Evolutionary conservation across 2,113 vertebrate species (phyloP).

Genomic region (Tylochromis polylepis): DNA sequence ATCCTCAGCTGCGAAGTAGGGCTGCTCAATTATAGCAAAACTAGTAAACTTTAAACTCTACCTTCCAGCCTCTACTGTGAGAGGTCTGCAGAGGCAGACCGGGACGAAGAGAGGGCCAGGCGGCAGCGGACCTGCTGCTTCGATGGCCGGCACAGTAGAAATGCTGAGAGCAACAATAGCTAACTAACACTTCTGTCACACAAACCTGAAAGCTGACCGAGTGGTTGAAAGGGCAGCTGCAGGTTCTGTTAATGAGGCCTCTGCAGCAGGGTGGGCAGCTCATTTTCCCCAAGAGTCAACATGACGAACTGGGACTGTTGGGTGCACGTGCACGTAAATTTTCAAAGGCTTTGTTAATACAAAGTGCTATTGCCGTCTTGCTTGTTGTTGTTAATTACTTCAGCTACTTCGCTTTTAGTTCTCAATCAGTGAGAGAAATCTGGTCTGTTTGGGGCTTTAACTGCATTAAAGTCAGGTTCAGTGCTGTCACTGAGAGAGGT

Average conservation of each 20-base stretch:
- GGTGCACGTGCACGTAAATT: neutral
- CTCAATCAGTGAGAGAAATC: neutral
- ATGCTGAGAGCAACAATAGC: neutral
- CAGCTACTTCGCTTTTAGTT: neutral
- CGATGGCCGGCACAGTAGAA: neutral
- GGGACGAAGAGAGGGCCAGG: rapidly evolving
- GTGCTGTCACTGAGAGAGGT: rapidly evolving
- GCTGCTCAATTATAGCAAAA: neutral
- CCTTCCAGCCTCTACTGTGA: rapidly evolving
- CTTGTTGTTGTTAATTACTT: neutral
- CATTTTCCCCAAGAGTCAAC: neutral
- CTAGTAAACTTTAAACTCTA: neutral
- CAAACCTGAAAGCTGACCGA: neutral
- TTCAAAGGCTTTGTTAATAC: neutral
- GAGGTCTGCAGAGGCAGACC: too few relatives aligned
- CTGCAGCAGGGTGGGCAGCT: neutral
- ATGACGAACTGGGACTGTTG: neutral
- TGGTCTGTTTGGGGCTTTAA: neutral
- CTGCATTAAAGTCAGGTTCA: neutral
- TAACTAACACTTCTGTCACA: neutral
- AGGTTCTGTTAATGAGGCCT: neutral
- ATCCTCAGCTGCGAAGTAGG: neutral
- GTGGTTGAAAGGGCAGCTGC: neutral
- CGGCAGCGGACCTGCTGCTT: rapidly evolving
- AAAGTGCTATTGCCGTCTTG: neutral